Base-by-base conservation (phyloP, 1,140 invertebrate species). In the Protaetia brevitarsis region DNA sequence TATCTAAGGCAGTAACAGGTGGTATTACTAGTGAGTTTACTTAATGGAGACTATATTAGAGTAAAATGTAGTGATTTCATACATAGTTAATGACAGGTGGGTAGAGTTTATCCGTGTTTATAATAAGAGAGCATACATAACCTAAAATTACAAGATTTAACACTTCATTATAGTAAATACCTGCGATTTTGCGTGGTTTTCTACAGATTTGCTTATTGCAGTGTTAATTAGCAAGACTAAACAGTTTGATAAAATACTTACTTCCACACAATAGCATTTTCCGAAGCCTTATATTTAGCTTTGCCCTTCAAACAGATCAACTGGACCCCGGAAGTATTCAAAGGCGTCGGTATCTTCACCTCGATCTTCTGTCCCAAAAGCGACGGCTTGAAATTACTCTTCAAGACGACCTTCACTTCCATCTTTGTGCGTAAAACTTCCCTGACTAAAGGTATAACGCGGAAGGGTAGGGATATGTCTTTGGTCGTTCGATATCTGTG, bases 261-360 rank as follows among this genome's bases (percentile, higher is more conserved):
- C 88, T 99, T 99, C 98, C 98, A 99, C 27, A 99, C 97, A 75
- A 99, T 99, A 26, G 97, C 97, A 81, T 99, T 99, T 80, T 99
- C 98, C 0, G 96, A 98, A 4, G 98, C 94, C 81, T 99, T 99
- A 79, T 99, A 99, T 77, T 99, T 99, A 1, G 98, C 98, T 78
- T 99, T 99, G 4, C 98, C 98, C 79, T 99, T 99, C 75, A 99
- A 88, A 74, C 97, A 99, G 74, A 99, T 98, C 58, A 99, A 85
- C 76, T 99, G 97, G 4, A 99, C 97, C 5, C 97, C 97, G 61
- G 96, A 97, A 0, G 98, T 99, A 79, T 99, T 99, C 11, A 99
- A 82, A 1, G 98, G 98, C 0, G 97, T 99, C 11, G 98, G 98
- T 71, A 99, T 99, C 78, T 97, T 94, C 2, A 97, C 95, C 82